Conservation (phyloP, 2,113 vertebrate genomes). For the Dermatemys mawii region DNA sequence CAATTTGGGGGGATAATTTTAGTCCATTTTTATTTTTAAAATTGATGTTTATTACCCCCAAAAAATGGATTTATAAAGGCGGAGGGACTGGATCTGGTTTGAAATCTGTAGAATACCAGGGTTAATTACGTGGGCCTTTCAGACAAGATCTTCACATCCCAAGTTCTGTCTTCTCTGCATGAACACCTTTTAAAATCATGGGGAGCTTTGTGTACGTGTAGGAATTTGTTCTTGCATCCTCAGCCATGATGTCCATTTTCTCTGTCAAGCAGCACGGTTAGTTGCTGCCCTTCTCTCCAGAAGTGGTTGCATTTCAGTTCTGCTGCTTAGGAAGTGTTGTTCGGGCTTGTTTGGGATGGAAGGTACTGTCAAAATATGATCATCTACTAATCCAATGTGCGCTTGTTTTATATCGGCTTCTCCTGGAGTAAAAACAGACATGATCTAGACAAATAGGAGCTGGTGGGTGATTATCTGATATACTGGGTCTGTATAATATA, state of each 20-base stretch:
- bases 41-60: background rate
- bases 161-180: background rate
- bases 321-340: background rate
- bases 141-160: background rate
- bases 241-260: background rate
- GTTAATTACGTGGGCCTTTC: background rate
- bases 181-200: background rate
- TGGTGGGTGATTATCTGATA: background rate
- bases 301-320: background rate
- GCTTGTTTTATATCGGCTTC: background rate
- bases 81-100: background rate
- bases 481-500: background rate
- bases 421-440: accelerated
- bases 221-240: background rate
- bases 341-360: background rate
- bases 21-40: background rate
- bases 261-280: background rate
- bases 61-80: background rate
- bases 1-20: background rate
- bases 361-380: background rate
- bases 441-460: background rate
- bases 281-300: background rate
- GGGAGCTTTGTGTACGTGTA: background rate
- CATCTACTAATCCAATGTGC: background rate
- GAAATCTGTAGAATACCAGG: background rate